Evolutionary conservation across 2,888 invertebrate species (phyloP).

Genomic region (Anarsia innoxiella): DNA sequence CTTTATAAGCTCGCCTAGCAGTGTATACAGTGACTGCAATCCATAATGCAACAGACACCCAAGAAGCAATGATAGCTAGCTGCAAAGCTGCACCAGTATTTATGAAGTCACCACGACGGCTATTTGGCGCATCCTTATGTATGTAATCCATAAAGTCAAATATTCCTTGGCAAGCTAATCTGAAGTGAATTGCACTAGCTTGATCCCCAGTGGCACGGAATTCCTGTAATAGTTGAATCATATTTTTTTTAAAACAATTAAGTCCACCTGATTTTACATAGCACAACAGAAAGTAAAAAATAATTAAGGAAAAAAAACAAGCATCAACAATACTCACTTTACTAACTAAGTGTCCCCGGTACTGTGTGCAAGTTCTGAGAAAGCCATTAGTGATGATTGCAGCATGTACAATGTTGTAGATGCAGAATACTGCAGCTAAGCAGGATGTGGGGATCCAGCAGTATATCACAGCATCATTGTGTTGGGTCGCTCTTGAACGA

Average conservation of each 20-base stretch:
- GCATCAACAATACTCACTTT: no score
- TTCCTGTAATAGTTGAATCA: slow-evolving; percentile 34
- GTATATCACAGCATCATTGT: slow-evolving; percentile 76
- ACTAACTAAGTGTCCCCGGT: slow-evolving; percentile 79
- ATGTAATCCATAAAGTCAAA: slow-evolving; percentile 91
- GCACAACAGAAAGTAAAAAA: not conserved
- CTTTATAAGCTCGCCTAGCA: slow-evolving; percentile 68
- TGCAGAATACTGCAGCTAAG: slow-evolving; percentile 76
- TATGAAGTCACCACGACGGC: slow-evolving; percentile 79
- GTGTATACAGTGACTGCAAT: slow-evolving; percentile 65
- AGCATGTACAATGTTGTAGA: slow-evolving; percentile 81
- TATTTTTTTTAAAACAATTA: not conserved
- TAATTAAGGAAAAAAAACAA: not conserved
- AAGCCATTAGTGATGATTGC: slow-evolving; percentile 83
- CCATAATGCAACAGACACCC: slow-evolving; percentile 77
- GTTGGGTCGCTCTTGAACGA: slow-evolving; percentile 74
- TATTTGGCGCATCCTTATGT: slow-evolving; percentile 80
- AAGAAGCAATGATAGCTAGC: slow-evolving; percentile 77
- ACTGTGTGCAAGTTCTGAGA: slow-evolving; percentile 84
- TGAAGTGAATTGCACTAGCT: slow-evolving; percentile 76
- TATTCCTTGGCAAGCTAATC: slow-evolving; percentile 82
- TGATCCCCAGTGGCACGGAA: slow-evolving; percentile 73
- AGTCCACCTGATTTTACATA: no score
- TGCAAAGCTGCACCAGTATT: slow-evolving; percentile 83
- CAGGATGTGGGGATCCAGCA: slow-evolving; percentile 82